Evolutionary conservation across 2,888 invertebrate genomes (phyloP).

Genomic region (Netelia inedita): DNA sequence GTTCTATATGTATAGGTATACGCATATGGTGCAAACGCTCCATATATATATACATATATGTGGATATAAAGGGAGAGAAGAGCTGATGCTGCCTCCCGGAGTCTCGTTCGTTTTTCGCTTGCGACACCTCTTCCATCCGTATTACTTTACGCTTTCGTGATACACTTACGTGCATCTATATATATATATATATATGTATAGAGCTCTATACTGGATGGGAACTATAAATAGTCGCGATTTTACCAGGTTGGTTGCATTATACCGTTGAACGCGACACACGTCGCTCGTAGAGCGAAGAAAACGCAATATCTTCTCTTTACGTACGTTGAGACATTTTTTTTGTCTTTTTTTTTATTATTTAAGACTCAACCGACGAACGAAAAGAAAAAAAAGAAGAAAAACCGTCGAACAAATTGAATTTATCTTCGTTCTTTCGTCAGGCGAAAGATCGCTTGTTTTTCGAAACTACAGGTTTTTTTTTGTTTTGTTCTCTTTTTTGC

Average conservation of each 20-base stretch:
- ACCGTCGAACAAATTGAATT: too few species aligned
- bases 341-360: neutral
- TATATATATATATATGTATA: neutral
- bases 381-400: neutral
- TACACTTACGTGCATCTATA: constrained; percentile 11
- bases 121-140: constrained; percentile 64
- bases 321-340: neutral
- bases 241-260: constrained; percentile 57
- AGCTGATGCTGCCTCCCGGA: constrained; percentile 47
- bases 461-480: neutral
- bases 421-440: too few species aligned
- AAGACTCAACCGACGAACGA: neutral
- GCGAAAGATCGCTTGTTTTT: too few species aligned
- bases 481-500: neutral
- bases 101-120: constrained; percentile 58
- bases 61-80: constrained; percentile 21
- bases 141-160: constrained; percentile 47
- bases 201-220: neutral
- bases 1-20: constrained; percentile 16
- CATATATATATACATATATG: constrained; percentile 21
- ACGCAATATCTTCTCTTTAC: constrained; percentile 15
- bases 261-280: constrained; percentile 47
- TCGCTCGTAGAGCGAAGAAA: constrained; percentile 5
- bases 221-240: constrained; percentile 62
- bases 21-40: neutral